These are phyloP conservation scores for Brachionus sp. DNA, from an alignment of 1,140 invertebrate species.

Conservation along the genomic window DNA sequence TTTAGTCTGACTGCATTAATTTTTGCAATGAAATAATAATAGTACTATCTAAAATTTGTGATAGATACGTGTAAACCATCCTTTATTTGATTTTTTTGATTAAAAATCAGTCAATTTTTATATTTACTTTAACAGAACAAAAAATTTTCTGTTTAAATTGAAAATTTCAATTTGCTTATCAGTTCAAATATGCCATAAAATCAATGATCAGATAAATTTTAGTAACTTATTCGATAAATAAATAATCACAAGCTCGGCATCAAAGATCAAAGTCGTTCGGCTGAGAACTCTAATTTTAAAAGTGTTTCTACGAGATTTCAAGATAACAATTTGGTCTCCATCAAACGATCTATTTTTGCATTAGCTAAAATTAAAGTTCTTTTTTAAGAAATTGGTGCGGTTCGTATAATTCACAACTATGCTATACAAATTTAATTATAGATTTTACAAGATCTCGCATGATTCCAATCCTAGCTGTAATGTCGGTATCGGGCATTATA, in stretches of 20 bases:
- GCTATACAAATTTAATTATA: constrained; percentile 24
- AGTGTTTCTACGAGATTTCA: not conserved
- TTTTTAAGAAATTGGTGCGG: not conserved
- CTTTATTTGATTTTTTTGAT: no score
- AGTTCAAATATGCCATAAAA: not conserved
- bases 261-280: not conserved
- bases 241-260: not conserved
- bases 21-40: no score
- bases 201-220: not conserved
- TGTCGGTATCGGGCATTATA: not conserved
- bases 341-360: constrained; percentile 22
- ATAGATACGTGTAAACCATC: no score
- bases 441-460: not conserved
- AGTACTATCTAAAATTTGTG: no score
- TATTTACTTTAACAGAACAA: not conserved
- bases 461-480: not conserved
- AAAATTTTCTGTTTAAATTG: not conserved
- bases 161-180: not conserved
- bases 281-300: not conserved
- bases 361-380: not conserved
- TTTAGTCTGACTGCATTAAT: no score
- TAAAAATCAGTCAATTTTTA: no score
- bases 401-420: constrained; percentile 23
- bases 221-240: not conserved
- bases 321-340: not conserved